Evolutionary conservation across 2,113 vertebrate species (phyloP).

Genomic region (Pteruthius melanotis): DNA sequence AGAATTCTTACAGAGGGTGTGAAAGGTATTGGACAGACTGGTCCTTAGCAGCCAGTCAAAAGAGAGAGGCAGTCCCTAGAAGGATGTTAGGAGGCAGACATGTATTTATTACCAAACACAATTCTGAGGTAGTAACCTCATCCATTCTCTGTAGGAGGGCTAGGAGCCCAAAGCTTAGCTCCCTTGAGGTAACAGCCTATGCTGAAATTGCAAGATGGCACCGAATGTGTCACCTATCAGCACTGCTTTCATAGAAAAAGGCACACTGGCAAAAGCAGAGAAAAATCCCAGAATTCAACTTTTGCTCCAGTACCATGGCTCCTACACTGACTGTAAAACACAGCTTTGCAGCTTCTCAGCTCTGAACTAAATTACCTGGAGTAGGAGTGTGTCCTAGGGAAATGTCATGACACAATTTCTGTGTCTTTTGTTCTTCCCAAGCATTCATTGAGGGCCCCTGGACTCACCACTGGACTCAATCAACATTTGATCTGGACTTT

Average conservation of each 20-base stretch:
- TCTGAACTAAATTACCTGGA: background rate
- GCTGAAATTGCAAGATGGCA: background rate
- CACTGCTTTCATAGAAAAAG: background rate
- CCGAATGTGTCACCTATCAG: background rate
- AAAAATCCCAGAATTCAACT: background rate
- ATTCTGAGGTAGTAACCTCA: background rate
- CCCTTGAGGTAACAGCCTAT: background rate
- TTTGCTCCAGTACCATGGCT: background rate
- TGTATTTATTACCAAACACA: background rate
- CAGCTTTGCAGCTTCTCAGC: background rate
- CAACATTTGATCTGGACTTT: background rate
- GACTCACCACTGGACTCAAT: background rate
- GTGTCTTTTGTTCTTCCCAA: background rate
- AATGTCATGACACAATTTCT: background rate
- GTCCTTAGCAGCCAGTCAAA: background rate
- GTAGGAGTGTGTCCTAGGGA: background rate
- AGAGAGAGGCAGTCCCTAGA: background rate
- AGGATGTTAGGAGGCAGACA: background rate
- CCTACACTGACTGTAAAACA: background rate
- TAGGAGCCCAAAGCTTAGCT: background rate
- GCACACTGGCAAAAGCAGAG: background rate
- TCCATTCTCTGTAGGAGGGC: background rate
- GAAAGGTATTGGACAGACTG: background rate
- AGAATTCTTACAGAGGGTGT: background rate
- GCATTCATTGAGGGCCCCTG: background rate